phyloP scores from a whole-genome alignment of 2,113 vertebrate species.

The Balaeniceps rex region DNA sequence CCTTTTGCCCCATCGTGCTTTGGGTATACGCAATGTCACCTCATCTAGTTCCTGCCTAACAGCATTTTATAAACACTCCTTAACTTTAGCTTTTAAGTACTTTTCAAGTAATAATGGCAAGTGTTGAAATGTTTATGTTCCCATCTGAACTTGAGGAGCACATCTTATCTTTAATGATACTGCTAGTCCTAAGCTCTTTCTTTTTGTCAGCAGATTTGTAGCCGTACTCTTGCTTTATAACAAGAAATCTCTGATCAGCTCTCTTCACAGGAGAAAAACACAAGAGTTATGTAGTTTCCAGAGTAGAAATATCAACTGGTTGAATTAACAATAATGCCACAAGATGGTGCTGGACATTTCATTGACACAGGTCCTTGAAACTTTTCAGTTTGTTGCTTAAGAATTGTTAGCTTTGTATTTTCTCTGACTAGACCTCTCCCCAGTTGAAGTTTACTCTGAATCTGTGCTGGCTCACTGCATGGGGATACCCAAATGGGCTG shows the following conservation, averaged over 20 bases:
- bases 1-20: background rate
- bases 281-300: background rate
- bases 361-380: background rate
- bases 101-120: background rate
- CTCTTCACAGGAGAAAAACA: background rate
- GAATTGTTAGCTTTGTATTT: background rate
- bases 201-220: background rate
- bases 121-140: background rate
- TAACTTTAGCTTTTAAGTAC: background rate
- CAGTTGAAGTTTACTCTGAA: background rate
- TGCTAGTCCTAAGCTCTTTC: background rate
- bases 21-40: background rate
- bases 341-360: slow-evolving; percentile 40
- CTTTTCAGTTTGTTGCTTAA: background rate
- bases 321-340: slow-evolving; percentile 19
- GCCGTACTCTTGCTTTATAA: background rate
- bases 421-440: background rate
- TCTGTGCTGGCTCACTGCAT: background rate
- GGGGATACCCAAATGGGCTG: background rate
- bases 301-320: background rate
- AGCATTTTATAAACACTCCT: background rate
- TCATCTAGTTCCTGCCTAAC: background rate
- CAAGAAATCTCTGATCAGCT: background rate
- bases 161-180: background rate
- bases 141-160: background rate